These are phyloP conservation scores for Mobula hypostoma DNA, from an alignment of 2,113 vertebrate genomes.

Conservation along the genomic window DNA sequence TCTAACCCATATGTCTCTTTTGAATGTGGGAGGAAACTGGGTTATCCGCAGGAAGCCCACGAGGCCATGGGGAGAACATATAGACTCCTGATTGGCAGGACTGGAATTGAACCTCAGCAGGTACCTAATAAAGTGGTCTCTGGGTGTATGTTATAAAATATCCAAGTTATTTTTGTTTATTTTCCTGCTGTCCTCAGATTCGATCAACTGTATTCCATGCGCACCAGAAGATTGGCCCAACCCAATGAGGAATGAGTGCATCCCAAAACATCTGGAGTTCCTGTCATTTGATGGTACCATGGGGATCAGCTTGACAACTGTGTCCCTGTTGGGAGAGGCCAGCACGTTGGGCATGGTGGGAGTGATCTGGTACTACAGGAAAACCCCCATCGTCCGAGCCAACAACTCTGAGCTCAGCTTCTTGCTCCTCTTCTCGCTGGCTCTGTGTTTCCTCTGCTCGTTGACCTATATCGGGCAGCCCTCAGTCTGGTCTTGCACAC, in stretches of 20 bases:
- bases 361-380: constrained; percentile 17
- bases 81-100: too few species aligned
- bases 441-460: constrained; percentile 37
- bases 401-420: constrained; percentile 38
- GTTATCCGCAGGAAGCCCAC: too few species aligned
- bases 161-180: not conserved
- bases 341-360: not conserved
- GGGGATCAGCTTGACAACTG: not conserved
- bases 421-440: constrained; percentile 16
- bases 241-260: not conserved
- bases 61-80: too few species aligned
- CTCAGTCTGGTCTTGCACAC: constrained; percentile 18
- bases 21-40: too few species aligned
- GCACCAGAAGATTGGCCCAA: constrained; percentile 16
- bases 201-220: constrained; percentile 32
- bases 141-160: too few species aligned
- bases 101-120: too few species aligned
- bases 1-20: too few species aligned
- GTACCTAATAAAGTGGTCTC: too few species aligned
- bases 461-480: constrained; percentile 41
- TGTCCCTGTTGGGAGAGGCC: not conserved
- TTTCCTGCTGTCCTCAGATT: not conserved
- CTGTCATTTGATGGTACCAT: not conserved
- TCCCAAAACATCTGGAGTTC: constrained; percentile 24
- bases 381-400: constrained; percentile 32